Percentiles rank a stretch among this genome's conserved stretches.
These are phyloP conservation scores for Orgyia antiqua DNA, from an alignment of 2,888 invertebrate species.

Conservation along the genomic window DNA sequence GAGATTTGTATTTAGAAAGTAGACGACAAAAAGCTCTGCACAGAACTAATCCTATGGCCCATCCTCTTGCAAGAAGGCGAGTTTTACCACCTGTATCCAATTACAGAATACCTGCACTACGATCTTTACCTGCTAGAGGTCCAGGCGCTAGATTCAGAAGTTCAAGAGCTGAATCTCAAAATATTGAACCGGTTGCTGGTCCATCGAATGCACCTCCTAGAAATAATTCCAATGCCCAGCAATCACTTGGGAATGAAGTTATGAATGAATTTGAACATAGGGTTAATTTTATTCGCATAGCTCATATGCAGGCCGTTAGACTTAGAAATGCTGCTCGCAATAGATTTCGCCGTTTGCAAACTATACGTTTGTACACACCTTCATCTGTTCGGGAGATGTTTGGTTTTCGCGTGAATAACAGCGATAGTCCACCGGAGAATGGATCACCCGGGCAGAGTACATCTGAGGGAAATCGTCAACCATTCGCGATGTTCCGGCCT, in stretches of 20 bases:
- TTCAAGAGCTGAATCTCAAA: conserved; percentile 27
- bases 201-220: conserved; percentile 38
- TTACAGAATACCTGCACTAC: conserved; percentile 58
- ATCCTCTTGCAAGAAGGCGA: conserved; percentile 54
- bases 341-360: conserved; percentile 58
- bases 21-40: conserved; percentile 62
- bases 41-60: conserved; percentile 57
- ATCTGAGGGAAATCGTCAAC: conserved; percentile 31
- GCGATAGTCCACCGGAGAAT: conserved; percentile 37
- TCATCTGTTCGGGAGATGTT: conserved; percentile 67
- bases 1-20: conserved; percentile 58
- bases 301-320: conserved; percentile 60
- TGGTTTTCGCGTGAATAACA: conserved; percentile 38
- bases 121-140: conserved; percentile 40
- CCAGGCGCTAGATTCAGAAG: conserved; percentile 23
- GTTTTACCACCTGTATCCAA: conserved; percentile 50
- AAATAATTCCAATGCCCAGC: conserved; percentile 25
- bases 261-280: conserved; percentile 55
- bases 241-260: conserved; percentile 35
- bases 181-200: conserved; percentile 51
- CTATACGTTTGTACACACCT: conserved; percentile 62
- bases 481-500: conserved; percentile 40
- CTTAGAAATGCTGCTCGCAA: conserved; percentile 59
- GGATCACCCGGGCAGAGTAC: conserved; percentile 29
- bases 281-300: conserved; percentile 60